Conservation (phyloP, 2,888 invertebrate species). For the Cheilosia vernalis region DNA sequence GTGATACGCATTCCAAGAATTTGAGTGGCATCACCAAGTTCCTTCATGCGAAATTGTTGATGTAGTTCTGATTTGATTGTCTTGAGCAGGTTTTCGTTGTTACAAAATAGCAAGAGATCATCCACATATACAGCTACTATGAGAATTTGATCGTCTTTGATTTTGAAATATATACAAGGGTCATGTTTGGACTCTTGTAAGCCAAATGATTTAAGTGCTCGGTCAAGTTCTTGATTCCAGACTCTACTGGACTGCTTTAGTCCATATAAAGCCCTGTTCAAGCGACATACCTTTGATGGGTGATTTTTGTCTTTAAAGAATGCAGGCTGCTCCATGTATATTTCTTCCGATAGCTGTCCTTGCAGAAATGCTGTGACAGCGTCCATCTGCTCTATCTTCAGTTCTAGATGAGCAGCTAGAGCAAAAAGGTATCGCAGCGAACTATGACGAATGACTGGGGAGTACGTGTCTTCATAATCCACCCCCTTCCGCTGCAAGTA, state of each 20-base stretch:
- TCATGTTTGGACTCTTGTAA: too few relatives aligned
- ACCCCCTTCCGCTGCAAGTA: neutral
- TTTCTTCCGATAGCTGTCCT: slow-evolving; percentile 26
- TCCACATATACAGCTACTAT: too few relatives aligned
- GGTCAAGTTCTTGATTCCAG: too few relatives aligned
- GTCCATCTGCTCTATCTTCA: slow-evolving; percentile 32
- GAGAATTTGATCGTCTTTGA: too few relatives aligned
- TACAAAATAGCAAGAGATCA: too few relatives aligned
- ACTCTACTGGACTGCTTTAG: too few relatives aligned
- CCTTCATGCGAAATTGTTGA: slow-evolving; percentile 40
- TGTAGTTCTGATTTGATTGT: neutral
- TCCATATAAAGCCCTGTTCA: slow-evolving; percentile 37
- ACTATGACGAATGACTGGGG: slow-evolving; percentile 45
- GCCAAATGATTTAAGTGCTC: too few relatives aligned
- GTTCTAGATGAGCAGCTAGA: slow-evolving; percentile 41
- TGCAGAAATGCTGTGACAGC: slow-evolving; percentile 44
- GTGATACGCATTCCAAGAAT: slow-evolving; percentile 55
- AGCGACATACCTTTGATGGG: slow-evolving; percentile 26
- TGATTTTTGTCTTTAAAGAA: slow-evolving; percentile 17
- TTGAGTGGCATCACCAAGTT: slow-evolving; percentile 46
- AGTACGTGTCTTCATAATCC: neutral
- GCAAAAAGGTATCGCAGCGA: slow-evolving; percentile 58
- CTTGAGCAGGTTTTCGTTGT: neutral
- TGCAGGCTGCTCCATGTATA: slow-evolving; percentile 40
- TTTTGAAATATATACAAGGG: too few relatives aligned